Conservation (phyloP, 2,888 invertebrate genomes). For the Ennomos quercinarius region DNA sequence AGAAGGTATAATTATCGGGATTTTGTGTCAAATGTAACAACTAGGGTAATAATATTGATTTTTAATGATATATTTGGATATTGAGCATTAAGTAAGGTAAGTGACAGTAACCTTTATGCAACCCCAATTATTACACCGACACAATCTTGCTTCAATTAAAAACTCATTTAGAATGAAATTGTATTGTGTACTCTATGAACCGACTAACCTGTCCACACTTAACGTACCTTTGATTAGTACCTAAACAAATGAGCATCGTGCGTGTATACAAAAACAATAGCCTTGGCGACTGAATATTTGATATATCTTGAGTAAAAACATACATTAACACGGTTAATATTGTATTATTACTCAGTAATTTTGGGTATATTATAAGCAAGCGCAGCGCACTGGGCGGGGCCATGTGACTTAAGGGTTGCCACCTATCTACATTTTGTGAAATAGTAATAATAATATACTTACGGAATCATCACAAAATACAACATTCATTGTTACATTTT, state of each 20-base stretch:
- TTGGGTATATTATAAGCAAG: slow-evolving; percentile 51
- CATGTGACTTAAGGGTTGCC: slow-evolving; percentile 53
- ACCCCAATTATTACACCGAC: background rate
- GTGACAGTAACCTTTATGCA: slow-evolving; percentile 9
- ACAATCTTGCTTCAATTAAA: slow-evolving; percentile 16
- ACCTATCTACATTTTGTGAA: background rate
- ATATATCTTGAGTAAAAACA: slow-evolving; percentile 53
- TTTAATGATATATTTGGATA: background rate
- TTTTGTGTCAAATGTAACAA: slow-evolving; percentile 4
- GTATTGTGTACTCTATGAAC: slow-evolving; percentile 9
- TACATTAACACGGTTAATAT: slow-evolving; percentile 51
- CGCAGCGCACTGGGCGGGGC: slow-evolving; percentile 53
- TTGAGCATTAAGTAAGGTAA: background rate
- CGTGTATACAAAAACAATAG: slow-evolving; percentile 43
- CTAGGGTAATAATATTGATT: no score
- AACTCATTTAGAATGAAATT: slow-evolving; percentile 18
- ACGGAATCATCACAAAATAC: no score
- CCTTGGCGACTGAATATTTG: slow-evolving; percentile 47
- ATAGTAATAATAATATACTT: no score
- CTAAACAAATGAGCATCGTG: slow-evolving; percentile 41
- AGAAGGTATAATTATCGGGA: slow-evolving; percentile 8
- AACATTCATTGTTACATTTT: no score
- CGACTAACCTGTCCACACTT: slow-evolving; percentile 14
- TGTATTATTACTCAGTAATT: slow-evolving; percentile 64
- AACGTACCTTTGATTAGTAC: slow-evolving; percentile 29